Base-by-base conservation (phyloP, 2,888 invertebrate genomes). In the Andrena trimmerana region DNA sequence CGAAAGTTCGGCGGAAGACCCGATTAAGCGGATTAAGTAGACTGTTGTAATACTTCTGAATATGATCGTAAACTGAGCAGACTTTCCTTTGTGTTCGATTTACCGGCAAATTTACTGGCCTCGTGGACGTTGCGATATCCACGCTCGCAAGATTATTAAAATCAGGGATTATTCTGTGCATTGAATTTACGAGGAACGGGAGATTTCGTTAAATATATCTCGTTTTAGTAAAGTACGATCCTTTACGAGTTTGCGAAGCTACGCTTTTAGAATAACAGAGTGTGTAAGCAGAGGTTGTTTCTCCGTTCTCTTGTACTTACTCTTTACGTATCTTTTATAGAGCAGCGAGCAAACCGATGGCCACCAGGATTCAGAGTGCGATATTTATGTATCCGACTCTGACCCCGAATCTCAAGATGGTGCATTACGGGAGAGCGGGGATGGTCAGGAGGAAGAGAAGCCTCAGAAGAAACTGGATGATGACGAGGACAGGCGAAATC, bases 401-500 rank as follows among this genome's bases (percentile, higher is more conserved):
- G 93, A 93, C 24, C 85, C 86, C 8, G 93, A 93, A 57, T 94
- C 94, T 1, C 93, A 94, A 78, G 93, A 94, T 77, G 94, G 92
- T n/a, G 92, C 87, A 16, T 87, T 90, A 33, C 81, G 93, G 42
- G 94, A 94, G 78, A 94, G 94, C 69, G 94, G 94, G 5, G 94
- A 94, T 89, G 94, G 94, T 0, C 94, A 94, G 69, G 95, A 95
- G 73, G 94, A 94, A 36, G 94, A 94, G 57, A 96, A 96, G 85
- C 95, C 95, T 0, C 96, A 96, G 78, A 96, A 97, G 86, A 96
- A 97, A 87, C 96, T 99, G 2, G 99, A 99, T 92, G 97, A 98
- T 91, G 98, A 98, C 91, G 99, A 99, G 93, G 99, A 99, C 93
- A 96, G 98, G 59, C 97, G 98, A 93, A 99, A 99, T 95, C 99